Evolutionary conservation across 2,797 vertebrate species (phyloP), one percentile per base, ranked within the genome.

Genomic region (Sebastes minor): DNA sequence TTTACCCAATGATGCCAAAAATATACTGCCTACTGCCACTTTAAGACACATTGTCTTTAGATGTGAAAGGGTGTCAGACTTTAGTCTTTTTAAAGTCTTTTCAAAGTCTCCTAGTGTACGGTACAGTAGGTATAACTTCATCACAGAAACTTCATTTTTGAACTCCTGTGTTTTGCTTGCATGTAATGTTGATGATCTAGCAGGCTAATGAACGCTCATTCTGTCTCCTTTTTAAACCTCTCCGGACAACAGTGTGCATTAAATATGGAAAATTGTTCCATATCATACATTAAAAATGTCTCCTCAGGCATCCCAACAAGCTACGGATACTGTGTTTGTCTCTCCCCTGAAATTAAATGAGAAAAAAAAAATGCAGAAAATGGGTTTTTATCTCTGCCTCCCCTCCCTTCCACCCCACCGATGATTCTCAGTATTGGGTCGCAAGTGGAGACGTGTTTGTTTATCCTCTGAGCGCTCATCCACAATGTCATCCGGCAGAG

Each of bases 401-500:
- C 20, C 20, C 38, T 49, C 63, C 20, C 22, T 42, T 61, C 49
- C 59, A 22, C n/a, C 42, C 27, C 32, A 38, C 56, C 52, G 56
- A 56, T 52, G 66, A 74, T 59, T 66, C 52, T 61, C 65, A 25
- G 49, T 81, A 57, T 28, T 77, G n/a, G 83, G 59, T 71, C 49
- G 12, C 23, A n/a, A 71, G 55, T 52, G 75, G 64, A 38, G 25
- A 68, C 68, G 60, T 73, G 70, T 77, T 77, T 72, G 27, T 83
- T 87, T 78, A 80, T 83, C 82, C 85, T 86, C 35, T 10, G 55
- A 73, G 77, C 61, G 49, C 27, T 73, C 42, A 85, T 80, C 72
- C 74, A 83, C 87, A 88, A 85, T 86, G 90, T 93, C 89, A 88
- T 88, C 23, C n/a, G 11, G 14, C 42, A 1, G 69, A 86, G 32